phyloP scores from a whole-genome alignment of 92 coral and sea anemone species.

The Porites evermanni region DNA sequence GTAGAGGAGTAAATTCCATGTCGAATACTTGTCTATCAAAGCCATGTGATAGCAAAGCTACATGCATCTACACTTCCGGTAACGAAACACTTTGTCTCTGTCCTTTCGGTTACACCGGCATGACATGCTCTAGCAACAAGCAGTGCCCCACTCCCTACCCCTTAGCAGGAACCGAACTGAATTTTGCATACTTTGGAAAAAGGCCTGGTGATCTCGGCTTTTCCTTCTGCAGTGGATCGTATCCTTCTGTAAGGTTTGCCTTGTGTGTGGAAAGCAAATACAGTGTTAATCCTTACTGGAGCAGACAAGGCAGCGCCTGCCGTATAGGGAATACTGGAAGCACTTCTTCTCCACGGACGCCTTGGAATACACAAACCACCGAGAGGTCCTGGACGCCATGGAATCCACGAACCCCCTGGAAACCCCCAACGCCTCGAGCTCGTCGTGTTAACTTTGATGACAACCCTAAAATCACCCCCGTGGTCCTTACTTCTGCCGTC shows the following conservation, averaged over 20 bases:
- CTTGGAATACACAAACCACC: not conserved
- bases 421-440: not conserved
- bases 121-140: constrained; percentile 41
- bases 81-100: constrained; percentile 83
- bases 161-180: constrained; percentile 7
- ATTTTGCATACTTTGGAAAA: not conserved
- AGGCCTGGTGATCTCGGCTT: constrained; percentile 63
- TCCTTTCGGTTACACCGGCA: constrained; percentile 50
- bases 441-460: constrained; percentile 70
- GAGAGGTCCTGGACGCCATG: no score
- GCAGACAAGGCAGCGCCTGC: constrained; percentile 45
- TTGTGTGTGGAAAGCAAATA: constrained; percentile 43
- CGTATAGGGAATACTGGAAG: not conserved
- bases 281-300: constrained; percentile 25
- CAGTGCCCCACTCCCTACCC: constrained; percentile 41
- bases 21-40: constrained; percentile 44
- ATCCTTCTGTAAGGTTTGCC: constrained; percentile 53
- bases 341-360: not conserved
- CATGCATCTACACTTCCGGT: constrained; percentile 69
- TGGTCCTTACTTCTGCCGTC: not conserved
- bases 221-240: constrained; percentile 55
- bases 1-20: constrained; percentile 70
- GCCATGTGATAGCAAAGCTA: constrained; percentile 59
- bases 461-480: constrained; percentile 59
- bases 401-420: constrained; percentile 13